Evolutionary conservation across 2,113 vertebrate genomes (phyloP), one percentile per base, ranked within the genome.

Genomic region (Pavo muticus): DNA sequence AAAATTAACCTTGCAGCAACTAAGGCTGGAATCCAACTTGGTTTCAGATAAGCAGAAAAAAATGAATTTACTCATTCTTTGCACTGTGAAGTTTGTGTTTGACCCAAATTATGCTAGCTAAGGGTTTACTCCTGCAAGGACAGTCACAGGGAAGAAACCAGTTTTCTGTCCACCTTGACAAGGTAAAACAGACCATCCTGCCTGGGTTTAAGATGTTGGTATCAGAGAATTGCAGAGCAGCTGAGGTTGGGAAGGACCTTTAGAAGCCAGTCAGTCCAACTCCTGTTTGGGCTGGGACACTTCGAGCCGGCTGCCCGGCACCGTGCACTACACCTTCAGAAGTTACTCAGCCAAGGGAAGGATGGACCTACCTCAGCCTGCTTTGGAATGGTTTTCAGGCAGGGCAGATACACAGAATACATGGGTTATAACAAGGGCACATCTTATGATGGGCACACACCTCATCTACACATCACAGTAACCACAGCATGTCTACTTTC

Each of bases 1-100:
- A 81, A 95, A 93, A 95, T 75, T 71, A 94, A 74, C 65, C 60
- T 94, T 59, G 44, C 57, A 63, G 76, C 72, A 95, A 78, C 40
- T 30, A 78, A 75, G 67, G 48, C 44, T 84, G n/a, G 44, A 83
- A 87, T 69, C 70, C 59, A 87, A 2, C n/a, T 61, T 14, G 4
- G 21, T 61, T 84, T 91, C 61, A 80, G 61, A 90, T 42, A 88
- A 91, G 79, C 35, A 76, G n/a, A 80, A 73, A 76, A 30, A 90
- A 91, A 86, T 37, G 61, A 59, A 91, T 78, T 86, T 65, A 37
- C 18, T 69, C 0, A 1, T 52, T 65, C 40, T 84, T 82, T 76
- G 39, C 70, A 47, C 42, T 44, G 12, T 44, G 12, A 27, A 65
- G 48, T 61, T 90, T n/a, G 37, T 24, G 45, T 57, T 88, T 56